Base-by-base conservation (phyloP, 2,797 vertebrate species). In the Graptemys geographica region DNA sequence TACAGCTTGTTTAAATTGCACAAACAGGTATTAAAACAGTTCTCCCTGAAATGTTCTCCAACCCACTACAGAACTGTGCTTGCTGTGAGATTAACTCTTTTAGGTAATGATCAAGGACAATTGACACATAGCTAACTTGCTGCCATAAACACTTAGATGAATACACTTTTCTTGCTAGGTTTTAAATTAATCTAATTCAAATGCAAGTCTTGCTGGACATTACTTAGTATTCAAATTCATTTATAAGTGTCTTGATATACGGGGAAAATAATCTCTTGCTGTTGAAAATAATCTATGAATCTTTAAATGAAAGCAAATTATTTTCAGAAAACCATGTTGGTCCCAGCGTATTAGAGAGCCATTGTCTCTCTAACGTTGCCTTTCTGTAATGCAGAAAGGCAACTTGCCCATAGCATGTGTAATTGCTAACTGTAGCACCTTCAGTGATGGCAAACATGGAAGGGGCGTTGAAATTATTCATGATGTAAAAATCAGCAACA, bases 191-290 rank as follows among this genome's bases (percentile, higher is more conserved):
- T 44, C 6, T 27, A 84, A n/a, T 81, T 86, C 52, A 80, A 90
- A 88, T 80, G 2, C 82, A 88, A 83, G 86, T 81, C n/a, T 57
- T 87, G n/a, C 79, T 83, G 27, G 27, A 4, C 79, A 27, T 28
- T 62, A 92, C 28, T 8, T 93, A 49, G 85, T 44, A 87, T 92
- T 92, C 85, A 87, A 52, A 82, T 57, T 79, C 62, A 82, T 92
- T 80, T 41, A 81, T 57, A 89, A 87, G 3, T 49, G 44, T 9
- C 7, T 15, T 49, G 44, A 44, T 82, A 87, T 47, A 49, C 28
- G 5, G 5, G 5, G 3, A 79, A 91, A 91, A 87, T 7, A 59
- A 87, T 51, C 23, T 1, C 69, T 95, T 92, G 41, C 27, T 90
- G 23, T 62, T 91, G 44, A 84, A 91, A 85, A 31, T 88, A 51